Evolutionary conservation across 2,888 invertebrate genomes (phyloP), one percentile per base, ranked within the genome.

Genomic region (Lycocerus yunnanus): DNA sequence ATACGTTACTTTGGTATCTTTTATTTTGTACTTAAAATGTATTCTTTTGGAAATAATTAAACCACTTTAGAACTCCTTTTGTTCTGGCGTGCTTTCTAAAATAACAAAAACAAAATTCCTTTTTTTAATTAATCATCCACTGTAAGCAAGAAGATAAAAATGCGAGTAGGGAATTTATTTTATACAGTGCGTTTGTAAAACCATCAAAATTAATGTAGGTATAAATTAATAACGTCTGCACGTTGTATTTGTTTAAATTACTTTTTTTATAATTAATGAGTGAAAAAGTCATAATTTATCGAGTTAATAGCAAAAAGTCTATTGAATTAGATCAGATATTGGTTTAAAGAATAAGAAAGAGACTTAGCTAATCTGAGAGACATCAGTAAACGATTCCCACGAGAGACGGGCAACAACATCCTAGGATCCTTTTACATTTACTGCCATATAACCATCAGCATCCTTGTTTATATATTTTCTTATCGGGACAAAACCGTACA

Each of bases 351-450:
- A 59, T 61, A 61, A 18, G 66, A 74, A 60, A 72, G 58, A 67
- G 67, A 24, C 69, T 73, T 68, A 58, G 73, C 73, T 74, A 74
- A 74, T 74, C 73, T 74, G 70, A 74, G 70, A 74, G 73, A 74
- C 70, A 74, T 70, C 73, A 69, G 73, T 63, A 67, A 74, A 74
- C 70, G 73, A 59, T 67, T 69, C 73, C 70, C 73, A 66, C 21
- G 73, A 70, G 73, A 66, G 15, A 58, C 68, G 59, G 43, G 63
- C 69, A 69, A 73, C 69, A 73, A 43, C 43, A 43, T 43, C 69
- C 69, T 66, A 27, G 15, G 58, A 69, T 73, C 73, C 69, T 69
- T 65, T 73, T 27, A 27, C 65, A 14, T 15, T 15, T 58, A 69
- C 59, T 65, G 69, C 66, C 73, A 18, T 66, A 72, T 69, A 73